Evolutionary conservation across 2,888 invertebrate species (phyloP), one percentile per base, ranked within the genome.

Genomic region (Steromphala cineraria): DNA sequence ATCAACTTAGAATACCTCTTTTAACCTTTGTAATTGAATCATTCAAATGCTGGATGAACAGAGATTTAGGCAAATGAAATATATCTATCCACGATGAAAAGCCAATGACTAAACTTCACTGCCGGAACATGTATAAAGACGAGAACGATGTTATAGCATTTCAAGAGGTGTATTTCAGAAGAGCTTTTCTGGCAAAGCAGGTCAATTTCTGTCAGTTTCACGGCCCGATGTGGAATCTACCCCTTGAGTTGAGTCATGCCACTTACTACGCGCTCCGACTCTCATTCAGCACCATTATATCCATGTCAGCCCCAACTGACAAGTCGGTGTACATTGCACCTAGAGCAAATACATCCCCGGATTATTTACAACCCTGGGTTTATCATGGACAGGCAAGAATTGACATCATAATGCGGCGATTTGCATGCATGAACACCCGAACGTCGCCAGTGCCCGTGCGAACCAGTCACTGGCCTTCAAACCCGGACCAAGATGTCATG

Each of bases 131-230:
- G 62, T 62, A 62, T 62, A 21, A 28, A 62, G 24, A 24, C 46
- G 24, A 62, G 24, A 28, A 62, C 1, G 21, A 62, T 28, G 62
- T 28, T 62, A 28, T 24, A 62, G 28, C 62, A 28, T 62, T 62
- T 62, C 62, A 62, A 62, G 62, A 62, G 62, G 62, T 62, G 62
- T 62, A 62, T 62, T 62, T 62, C 62, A 62, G 62, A 62, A 62
- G 62, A 62, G 62, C 28, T 28, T 17, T 28, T 24, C 28, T 62
- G 62, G 62, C 62, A 21, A 15, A 62, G 62, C 62, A 62, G 62
- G 62, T 62, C 62, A 62, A 62, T 62, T 62, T 62, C 62, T 62
- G 62, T 62, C 62, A 62, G 28, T 62, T 62, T 62, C 62, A 62
- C 62, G 21, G 62, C 28, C 62, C 62, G 62, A n/a, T 24, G 62